Evolutionary conservation across 2,113 vertebrate genomes (phyloP).

Genomic region (Maccullochella peelii): DNA sequence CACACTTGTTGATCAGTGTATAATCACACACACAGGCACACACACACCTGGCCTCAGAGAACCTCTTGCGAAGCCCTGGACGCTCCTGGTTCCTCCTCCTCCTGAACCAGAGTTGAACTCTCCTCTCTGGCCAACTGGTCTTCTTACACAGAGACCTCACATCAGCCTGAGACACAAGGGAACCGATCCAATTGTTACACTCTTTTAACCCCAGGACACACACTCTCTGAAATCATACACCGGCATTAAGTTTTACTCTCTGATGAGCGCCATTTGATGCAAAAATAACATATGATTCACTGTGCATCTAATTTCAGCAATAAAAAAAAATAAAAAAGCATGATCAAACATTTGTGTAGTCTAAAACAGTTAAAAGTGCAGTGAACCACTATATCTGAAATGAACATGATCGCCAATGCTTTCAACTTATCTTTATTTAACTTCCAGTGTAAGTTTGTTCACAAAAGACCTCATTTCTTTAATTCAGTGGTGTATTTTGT

Average conservation of each 20-base stretch:
- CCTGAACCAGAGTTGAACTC: constrained; percentile 76
- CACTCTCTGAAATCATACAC: not conserved
- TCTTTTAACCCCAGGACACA: not conserved
- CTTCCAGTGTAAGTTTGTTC: too few relatives aligned
- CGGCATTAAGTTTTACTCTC: not conserved
- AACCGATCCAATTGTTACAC: too few relatives aligned
- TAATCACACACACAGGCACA: not conserved
- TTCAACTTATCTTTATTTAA: too few relatives aligned
- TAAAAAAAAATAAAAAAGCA: too few relatives aligned
- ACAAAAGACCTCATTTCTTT: too few relatives aligned
- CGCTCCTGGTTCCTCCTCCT: constrained; percentile 75
- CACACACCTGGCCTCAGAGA: constrained; percentile 76
- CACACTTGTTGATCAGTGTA: not conserved
- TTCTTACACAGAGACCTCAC: constrained; percentile 76
- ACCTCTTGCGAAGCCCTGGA: constrained; percentile 72
- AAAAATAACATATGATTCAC: not conserved
- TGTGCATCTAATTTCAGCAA: not conserved
- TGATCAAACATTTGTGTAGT: not conserved
- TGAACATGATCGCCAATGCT: too few relatives aligned
- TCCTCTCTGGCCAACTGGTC: constrained; percentile 71
- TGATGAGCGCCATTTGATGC: not conserved
- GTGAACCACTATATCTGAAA: not conserved
- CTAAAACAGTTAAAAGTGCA: too few relatives aligned
- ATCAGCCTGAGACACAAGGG: constrained; percentile 46
- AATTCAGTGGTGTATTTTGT: too few relatives aligned